Base-by-base conservation (phyloP, 2,888 invertebrate species). In the Xanthorhoe spadicearia region DNA sequence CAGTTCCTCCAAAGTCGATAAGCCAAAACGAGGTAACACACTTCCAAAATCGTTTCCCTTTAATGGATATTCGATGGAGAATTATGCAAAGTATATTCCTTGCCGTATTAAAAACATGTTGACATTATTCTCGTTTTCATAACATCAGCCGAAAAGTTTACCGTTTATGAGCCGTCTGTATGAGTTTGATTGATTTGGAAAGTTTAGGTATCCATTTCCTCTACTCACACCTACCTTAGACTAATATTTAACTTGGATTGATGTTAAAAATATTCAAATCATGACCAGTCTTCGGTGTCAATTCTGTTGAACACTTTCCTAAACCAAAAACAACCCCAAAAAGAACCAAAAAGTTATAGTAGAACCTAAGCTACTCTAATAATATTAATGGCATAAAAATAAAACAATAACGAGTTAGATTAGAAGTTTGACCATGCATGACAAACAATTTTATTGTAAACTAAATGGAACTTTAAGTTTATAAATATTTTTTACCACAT, bases 71-170 rank as follows among this genome's bases (percentile, higher is more conserved):
- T 57, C 52, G 8, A 28, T 18, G 38, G n/a, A 57, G 23, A 52
- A 57, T 48, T 63, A 53, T 63, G 57, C 35, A 53, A 63, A 63
- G 48, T 57, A 46, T 28, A 43, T 48, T 50, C 51, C 32, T 32
- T 17, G 15, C 35, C 52, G 46, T 63, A 35, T 57, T 52, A 52
- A 51, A 62, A 62, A 62, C 23, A 56, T 43, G 43, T 56, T 62
- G 38, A 51, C 28, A 17, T 51, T 9, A 56, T 62, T 43, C 15
- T 17, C 13, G 32, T 35, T 35, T 43, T 3, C 38, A 38, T 48
- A 17, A 8, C 15, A 6, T 52, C 15, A 17, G 15, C 48, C 28
- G 6, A 48, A 57, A 57, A 57, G 48, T 57, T 23, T 56, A 28
- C 1, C 28, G 15, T 48, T 32, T 48, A 57, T 28, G 15, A 48